phyloP scores from a whole-genome alignment of 2,797 vertebrate genomes.

The Propithecus perrieri region DNA sequence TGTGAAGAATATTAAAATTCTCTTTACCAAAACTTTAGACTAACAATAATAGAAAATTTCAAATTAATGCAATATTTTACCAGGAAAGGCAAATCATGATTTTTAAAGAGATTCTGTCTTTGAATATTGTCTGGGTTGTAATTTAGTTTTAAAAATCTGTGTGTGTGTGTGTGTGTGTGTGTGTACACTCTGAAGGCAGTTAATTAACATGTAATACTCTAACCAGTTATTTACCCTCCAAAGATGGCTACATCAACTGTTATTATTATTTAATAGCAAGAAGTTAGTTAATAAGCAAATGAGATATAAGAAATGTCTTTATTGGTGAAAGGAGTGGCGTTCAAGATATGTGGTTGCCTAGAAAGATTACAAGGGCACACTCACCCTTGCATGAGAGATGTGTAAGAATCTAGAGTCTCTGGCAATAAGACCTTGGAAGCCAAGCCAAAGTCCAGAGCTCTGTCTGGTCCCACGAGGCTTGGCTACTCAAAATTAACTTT shows the following conservation, averaged over 20 bases:
- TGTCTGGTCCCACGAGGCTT: neutral
- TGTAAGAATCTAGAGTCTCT: neutral
- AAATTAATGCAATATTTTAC: neutral
- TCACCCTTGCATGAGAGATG: neutral
- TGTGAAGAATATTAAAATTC: neutral
- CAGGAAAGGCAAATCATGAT: neutral
- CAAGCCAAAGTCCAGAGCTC: neutral
- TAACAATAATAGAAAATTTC: neutral
- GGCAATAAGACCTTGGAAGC: neutral
- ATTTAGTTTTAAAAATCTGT: neutral
- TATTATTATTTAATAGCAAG: neutral
- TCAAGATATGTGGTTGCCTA: neutral
- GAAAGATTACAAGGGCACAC: neutral
- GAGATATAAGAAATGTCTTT: neutral
- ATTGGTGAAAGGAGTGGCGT: neutral
- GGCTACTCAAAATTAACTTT: neutral
- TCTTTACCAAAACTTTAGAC: neutral
- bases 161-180: neutral
- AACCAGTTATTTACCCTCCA: neutral
- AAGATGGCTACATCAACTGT: neutral
- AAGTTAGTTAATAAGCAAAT: slow-evolving; percentile 7
- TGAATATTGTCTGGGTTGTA: neutral
- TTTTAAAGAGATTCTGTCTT: neutral
- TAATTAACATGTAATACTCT: neutral
- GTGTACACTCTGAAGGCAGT: neutral